Conservation (phyloP, 2,888 invertebrate species). For the Caenorhabditis sp. region DNA sequence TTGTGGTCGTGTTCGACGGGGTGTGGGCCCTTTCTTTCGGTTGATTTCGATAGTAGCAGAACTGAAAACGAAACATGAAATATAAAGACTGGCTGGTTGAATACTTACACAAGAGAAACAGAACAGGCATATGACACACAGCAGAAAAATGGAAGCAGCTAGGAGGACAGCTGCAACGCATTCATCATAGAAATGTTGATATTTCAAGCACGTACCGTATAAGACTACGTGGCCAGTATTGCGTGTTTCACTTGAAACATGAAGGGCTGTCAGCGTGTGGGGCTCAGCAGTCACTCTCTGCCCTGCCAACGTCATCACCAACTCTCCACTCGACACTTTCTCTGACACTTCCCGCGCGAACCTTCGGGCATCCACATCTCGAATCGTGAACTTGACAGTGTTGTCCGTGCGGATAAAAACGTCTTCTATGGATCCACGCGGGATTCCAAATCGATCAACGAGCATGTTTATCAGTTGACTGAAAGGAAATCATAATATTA, state of each 20-base stretch:
- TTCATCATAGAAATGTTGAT: too few relatives aligned
- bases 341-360: conserved; percentile 68
- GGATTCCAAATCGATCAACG: conserved; percentile 51
- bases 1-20: conserved; percentile 36
- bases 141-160: conserved; percentile 59
- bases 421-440: conserved; percentile 58
- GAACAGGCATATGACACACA: conserved; percentile 61
- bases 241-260: conserved; percentile 37
- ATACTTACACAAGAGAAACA: conserved; percentile 68
- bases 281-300: conserved; percentile 66
- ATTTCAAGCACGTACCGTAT: conserved; percentile 53
- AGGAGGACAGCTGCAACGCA: conserved; percentile 67
- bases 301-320: conserved; percentile 58
- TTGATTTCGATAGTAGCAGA: conserved; percentile 48
- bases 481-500: neutral
- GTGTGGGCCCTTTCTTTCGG: conserved; percentile 31
- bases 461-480: conserved; percentile 39
- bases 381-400: conserved; percentile 66
- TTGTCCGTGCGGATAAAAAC: conserved; percentile 69
- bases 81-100: neutral
- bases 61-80: conserved; percentile 15
- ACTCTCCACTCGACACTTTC: conserved; percentile 61
- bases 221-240: conserved; percentile 56
- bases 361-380: conserved; percentile 65
- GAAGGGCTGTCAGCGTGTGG: conserved; percentile 62